Conservation (phyloP, 2,888 invertebrate species). For the Augiades crinisus region DNA sequence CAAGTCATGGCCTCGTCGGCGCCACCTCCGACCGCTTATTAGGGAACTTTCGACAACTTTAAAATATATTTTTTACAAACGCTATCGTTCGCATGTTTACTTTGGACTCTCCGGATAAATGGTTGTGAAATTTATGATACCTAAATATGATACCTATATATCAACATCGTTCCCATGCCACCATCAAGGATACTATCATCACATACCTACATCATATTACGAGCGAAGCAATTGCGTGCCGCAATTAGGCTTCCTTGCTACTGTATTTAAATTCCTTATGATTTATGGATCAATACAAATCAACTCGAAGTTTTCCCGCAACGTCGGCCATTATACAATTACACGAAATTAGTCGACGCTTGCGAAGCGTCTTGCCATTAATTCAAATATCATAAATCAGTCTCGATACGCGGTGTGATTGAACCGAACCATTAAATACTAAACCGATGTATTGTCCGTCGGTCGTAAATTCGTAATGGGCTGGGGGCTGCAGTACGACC, state of each 20-base stretch:
- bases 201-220: constrained; percentile 7
- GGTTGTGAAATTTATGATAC: constrained; percentile 12
- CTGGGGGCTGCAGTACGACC: constrained; percentile 43
- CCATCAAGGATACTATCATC: too few relatives aligned
- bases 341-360: constrained; percentile 26
- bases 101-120: constrained; percentile 14
- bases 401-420: constrained; percentile 21
- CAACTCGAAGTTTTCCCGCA: constrained; percentile 19
- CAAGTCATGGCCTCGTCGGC: constrained; percentile 72
- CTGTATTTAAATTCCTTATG: constrained; percentile 24
- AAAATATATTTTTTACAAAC: constrained; percentile 51
- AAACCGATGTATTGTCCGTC: constrained; percentile 38
- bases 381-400: constrained; percentile 26
- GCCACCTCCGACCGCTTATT: constrained; percentile 59
- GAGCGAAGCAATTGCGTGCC: constrained; percentile 3
- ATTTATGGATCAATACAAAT: constrained; percentile 25
- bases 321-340: constrained; percentile 23
- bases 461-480: constrained; percentile 55
- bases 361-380: constrained; percentile 24
- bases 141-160: neutral
- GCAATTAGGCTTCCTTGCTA: constrained; percentile 18
- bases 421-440: constrained; percentile 41
- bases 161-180: too few relatives aligned
- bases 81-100: constrained; percentile 16
- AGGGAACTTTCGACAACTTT: constrained; percentile 57